Conservation (phyloP, 2,888 invertebrate species). For the Crepidodera aurea region DNA sequence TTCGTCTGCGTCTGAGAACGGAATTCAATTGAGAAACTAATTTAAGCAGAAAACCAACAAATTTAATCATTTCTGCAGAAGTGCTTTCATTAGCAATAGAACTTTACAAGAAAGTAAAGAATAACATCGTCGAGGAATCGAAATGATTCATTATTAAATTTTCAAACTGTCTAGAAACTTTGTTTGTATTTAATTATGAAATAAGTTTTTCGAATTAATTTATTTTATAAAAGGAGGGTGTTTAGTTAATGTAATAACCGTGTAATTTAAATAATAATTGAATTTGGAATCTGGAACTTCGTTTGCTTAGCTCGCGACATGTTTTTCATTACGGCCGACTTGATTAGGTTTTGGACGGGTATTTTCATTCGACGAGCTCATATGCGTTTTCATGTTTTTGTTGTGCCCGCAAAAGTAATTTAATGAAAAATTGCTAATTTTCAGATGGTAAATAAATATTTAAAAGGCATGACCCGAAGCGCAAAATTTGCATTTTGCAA, state of each 20-base stretch:
- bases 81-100: constrained; percentile 59
- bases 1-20: background rate
- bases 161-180: constrained; percentile 54
- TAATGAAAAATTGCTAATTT: background rate
- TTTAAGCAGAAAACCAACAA: constrained; percentile 56
- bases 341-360: constrained; percentile 11
- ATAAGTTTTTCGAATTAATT: constrained; percentile 54
- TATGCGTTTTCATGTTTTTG: background rate
- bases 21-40: constrained; percentile 50
- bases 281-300: constrained; percentile 36
- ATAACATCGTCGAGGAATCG: constrained; percentile 58
- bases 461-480: background rate
- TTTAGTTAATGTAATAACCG: constrained; percentile 44
- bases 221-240: constrained; percentile 46
- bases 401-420: background rate
- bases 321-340: constrained; percentile 23
- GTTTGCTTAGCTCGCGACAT: constrained; percentile 22
- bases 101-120: constrained; percentile 59
- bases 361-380: constrained; percentile 1
- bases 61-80: constrained; percentile 58
- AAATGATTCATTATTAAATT: constrained; percentile 59
- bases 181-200: constrained; percentile 58
- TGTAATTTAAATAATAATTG: constrained; percentile 44
- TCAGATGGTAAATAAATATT: background rate
- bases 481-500: too few relatives aligned